Conservation (phyloP, 2,113 vertebrate species). For the Asarcornis scutulata region DNA sequence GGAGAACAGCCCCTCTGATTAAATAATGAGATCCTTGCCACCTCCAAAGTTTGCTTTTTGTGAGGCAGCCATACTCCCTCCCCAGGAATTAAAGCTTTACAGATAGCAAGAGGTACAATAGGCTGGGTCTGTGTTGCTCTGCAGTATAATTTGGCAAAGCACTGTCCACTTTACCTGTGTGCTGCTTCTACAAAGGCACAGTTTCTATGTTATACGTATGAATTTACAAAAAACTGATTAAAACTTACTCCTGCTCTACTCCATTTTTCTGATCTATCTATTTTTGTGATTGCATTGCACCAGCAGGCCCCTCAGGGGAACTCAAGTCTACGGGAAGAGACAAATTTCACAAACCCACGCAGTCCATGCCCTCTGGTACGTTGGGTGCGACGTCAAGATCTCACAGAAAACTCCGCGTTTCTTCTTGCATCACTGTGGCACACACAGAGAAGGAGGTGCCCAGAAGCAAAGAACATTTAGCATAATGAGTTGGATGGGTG, state of each 20-base stretch:
- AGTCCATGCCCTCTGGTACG: slow-evolving; percentile 32
- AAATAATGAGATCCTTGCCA: background rate
- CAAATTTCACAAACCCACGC: background rate
- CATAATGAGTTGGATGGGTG: slow-evolving; percentile 58
- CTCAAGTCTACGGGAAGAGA: background rate
- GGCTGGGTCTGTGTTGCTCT: background rate
- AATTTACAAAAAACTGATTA: background rate
- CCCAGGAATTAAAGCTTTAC: background rate
- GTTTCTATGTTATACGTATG: rapidly evolving
- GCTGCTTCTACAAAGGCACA: background rate
- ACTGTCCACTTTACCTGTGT: too few species aligned
- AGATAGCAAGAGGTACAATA: background rate
- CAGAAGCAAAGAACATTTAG: slow-evolving; percentile 66
- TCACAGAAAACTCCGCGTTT: slow-evolving; percentile 4
- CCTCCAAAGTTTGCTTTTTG: background rate
- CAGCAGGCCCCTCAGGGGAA: background rate
- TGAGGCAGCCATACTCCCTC: background rate
- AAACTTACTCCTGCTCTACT: background rate
- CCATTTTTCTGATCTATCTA: background rate
- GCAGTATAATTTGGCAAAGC: background rate
- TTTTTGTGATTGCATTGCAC: background rate
- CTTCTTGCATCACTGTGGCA: slow-evolving; percentile 57
- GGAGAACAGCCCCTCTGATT: background rate
- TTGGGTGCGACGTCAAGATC: slow-evolving; percentile 36
- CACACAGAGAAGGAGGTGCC: slow-evolving; percentile 30